Conservation (phyloP, 1,140 invertebrate species). For the Zaprionus kolodkinae region DNA sequence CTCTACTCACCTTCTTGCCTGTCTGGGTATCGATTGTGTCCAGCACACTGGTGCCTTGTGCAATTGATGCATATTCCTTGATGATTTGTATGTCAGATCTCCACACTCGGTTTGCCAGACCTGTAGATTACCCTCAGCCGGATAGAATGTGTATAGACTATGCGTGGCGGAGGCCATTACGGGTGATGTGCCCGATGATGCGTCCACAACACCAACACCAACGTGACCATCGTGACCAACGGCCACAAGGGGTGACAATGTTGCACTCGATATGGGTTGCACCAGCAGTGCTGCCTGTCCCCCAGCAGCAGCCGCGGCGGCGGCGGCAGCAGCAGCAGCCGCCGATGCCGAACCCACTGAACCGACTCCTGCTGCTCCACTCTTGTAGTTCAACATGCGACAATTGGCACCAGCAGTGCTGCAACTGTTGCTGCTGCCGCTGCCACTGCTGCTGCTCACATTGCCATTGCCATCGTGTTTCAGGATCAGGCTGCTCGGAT, state of each 20-base stretch:
- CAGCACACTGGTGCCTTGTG: conserved; percentile 83
- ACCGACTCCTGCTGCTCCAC: conserved; percentile 21
- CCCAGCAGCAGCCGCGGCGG: conserved; percentile 63
- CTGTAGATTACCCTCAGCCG: conserved; percentile 82
- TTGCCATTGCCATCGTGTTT: conserved; percentile 77
- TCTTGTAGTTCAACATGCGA: conserved; percentile 79
- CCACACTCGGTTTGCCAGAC: conserved; percentile 83
- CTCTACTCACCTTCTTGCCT: conserved; percentile 81
- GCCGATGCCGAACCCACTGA: conserved; percentile 29
- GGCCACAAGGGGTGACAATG: conserved; percentile 59
- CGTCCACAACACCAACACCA: conserved; percentile 60
- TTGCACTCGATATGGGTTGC: conserved; percentile 80
- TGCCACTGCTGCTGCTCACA: conserved; percentile 55
- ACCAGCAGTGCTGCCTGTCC: conserved; percentile 74
- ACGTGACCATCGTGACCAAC: conserved; percentile 58
- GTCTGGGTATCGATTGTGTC: conserved; percentile 84
- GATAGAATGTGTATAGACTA: conserved; percentile 83
- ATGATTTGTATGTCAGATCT: conserved; percentile 82
- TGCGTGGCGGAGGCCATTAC: conserved; percentile 81
- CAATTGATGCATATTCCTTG: conserved; percentile 79
- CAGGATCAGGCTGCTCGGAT: conserved; percentile 74
- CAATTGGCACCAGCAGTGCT: conserved; percentile 27
- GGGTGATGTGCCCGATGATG: conserved; percentile 62
- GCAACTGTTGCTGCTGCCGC: conserved; percentile 8
- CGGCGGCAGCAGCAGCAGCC: conserved; percentile 55